A percentile compares a stretch with the other conserved stretches of the same genome.
phyloP scores from a whole-genome alignment of 2,797 vertebrate genomes.

The Clarias fuscus region DNA sequence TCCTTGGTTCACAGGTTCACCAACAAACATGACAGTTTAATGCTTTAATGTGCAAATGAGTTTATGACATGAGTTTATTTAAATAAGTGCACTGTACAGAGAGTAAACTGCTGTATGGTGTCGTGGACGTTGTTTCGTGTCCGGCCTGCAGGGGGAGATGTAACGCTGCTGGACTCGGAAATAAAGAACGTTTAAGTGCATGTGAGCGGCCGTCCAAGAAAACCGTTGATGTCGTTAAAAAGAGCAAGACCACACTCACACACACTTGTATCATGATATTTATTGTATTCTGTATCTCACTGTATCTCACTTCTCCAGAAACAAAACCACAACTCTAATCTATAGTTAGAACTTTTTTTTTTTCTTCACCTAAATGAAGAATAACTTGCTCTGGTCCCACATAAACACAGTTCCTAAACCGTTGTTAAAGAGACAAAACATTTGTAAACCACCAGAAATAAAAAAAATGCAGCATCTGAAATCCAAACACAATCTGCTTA shows the following conservation, averaged over 20 bases:
- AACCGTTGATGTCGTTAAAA: background rate
- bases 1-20: background rate
- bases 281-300: background rate
- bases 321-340: too few relatives aligned
- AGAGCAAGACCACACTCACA: background rate
- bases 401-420: background rate
- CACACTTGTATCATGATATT: background rate
- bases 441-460: background rate
- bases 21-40: background rate
- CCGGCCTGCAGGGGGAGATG: conserved; percentile 58
- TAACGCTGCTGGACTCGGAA: conserved; percentile 47
- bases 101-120: background rate
- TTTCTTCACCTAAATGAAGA: too few relatives aligned
- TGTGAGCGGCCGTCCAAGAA: too few relatives aligned
- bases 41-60: background rate
- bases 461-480: background rate
- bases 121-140: background rate
- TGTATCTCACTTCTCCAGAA: background rate
- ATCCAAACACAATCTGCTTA: background rate
- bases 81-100: background rate
- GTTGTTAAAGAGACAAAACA: background rate
- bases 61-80: background rate
- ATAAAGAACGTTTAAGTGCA: background rate
- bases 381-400: background rate
- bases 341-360: too few relatives aligned